A percentile compares a stretch with the other conserved stretches of the same genome.
These are phyloP conservation scores for Nasonovia ribisnigri DNA, from an alignment of 2,888 invertebrate genomes.

Conservation along the genomic window DNA sequence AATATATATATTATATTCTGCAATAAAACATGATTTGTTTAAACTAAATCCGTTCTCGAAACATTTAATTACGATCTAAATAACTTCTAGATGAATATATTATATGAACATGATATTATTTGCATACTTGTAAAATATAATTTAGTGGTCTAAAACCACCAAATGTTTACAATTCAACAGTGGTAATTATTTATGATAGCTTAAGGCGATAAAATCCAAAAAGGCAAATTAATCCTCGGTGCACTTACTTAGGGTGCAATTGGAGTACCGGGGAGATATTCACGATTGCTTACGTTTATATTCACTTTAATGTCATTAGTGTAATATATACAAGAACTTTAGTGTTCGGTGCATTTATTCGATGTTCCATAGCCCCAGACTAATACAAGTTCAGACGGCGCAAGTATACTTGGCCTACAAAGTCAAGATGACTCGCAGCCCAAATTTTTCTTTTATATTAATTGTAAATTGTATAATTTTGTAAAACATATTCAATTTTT, in stretches of 20 bases:
- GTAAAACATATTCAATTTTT: neutral
- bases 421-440: neutral
- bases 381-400: neutral
- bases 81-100: neutral
- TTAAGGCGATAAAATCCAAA: slow-evolving; percentile 14
- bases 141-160: neutral
- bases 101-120: slow-evolving; percentile 11
- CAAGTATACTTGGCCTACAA: neutral
- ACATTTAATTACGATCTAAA: neutral
- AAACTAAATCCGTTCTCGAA: neutral
- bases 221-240: slow-evolving; percentile 2
- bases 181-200: slow-evolving; percentile 17
- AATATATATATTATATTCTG: neutral
- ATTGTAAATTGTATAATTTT: neutral
- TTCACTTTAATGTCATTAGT: neutral
- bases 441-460: neutral
- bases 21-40: neutral
- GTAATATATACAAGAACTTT: neutral
- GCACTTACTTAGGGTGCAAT: neutral
- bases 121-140: neutral
- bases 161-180: neutral
- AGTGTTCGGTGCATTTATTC: neutral
- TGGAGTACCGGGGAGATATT: neutral
- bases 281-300: neutral
- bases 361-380: neutral